Evolutionary conservation across 2,888 invertebrate genomes (phyloP).

Genomic region (Deilephila porcellus): DNA sequence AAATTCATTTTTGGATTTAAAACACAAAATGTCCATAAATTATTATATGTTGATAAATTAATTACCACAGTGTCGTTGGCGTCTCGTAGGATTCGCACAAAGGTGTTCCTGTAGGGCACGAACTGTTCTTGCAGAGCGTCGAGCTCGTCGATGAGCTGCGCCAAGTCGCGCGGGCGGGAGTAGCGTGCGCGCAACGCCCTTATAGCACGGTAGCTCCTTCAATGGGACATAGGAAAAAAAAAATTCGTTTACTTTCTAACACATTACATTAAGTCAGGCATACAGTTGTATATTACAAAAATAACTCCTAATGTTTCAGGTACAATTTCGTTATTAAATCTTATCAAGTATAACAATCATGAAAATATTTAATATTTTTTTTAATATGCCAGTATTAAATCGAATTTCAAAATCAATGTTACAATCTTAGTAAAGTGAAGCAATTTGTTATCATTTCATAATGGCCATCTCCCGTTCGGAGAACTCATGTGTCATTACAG

Average conservation of each 20-base stretch:
- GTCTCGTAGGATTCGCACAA: constrained; percentile 53
- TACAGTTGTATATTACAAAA: too few species aligned
- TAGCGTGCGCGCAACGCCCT: constrained; percentile 52
- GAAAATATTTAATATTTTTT: too few species aligned
- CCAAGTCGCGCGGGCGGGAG: constrained; percentile 61
- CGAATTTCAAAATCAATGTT: too few species aligned
- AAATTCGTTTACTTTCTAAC: not conserved
- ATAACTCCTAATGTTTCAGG: too few species aligned
- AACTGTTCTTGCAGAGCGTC: constrained; percentile 61
- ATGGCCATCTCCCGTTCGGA: not conserved
- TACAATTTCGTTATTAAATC: too few species aligned
- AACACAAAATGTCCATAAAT: not conserved
- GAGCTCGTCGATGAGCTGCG: constrained; percentile 59
- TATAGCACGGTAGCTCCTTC: constrained; percentile 49
- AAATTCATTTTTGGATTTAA: not conserved
- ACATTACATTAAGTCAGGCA: too few species aligned
- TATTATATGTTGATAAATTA: constrained; percentile 19
- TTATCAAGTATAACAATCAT: too few species aligned
- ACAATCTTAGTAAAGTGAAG: too few species aligned
- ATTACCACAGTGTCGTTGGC: constrained; percentile 50
- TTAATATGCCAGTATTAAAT: too few species aligned
- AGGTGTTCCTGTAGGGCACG: constrained; percentile 55
- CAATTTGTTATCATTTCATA: not conserved
- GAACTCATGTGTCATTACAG: not conserved
- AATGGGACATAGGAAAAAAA: constrained; percentile 26